A percentile compares a stretch with the other conserved stretches of the same genome.
These are phyloP conservation scores for Lamellibrachia luymesi DNA, from an alignment of 1,140 invertebrate species.

Conservation along the genomic window DNA sequence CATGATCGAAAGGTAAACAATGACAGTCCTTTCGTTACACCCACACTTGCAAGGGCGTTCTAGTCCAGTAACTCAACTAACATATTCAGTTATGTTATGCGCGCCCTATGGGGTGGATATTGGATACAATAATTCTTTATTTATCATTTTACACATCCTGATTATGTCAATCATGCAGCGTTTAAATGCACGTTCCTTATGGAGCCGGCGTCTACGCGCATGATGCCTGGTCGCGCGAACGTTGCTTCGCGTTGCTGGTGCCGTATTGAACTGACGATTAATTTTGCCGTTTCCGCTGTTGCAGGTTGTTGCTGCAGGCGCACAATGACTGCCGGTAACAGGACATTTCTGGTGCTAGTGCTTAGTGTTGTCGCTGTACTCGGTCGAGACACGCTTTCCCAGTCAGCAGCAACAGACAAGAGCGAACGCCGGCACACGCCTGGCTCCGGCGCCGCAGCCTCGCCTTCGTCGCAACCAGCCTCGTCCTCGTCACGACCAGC, in stretches of 20 bases:
- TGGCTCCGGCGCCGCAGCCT: not conserved
- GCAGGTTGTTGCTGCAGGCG: not conserved
- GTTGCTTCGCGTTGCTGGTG: not conserved
- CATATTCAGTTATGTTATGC: not conserved
- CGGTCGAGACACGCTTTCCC: conserved; percentile 2
- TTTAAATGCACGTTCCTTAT: not conserved
- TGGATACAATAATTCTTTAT: not conserved
- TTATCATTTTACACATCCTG: not conserved
- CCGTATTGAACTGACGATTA: not conserved
- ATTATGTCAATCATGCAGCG: not conserved
- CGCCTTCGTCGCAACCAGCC: not conserved
- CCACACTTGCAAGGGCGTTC: not conserved
- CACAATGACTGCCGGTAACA: conserved; percentile 3
- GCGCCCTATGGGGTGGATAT: not conserved
- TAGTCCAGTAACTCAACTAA: not conserved
- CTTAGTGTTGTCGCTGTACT: not conserved
- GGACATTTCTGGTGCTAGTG: not conserved
- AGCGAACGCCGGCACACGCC: not conserved
- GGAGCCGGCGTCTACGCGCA: not conserved
- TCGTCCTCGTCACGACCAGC: not conserved
- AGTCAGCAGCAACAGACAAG: not conserved
- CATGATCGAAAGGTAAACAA: too few relatives aligned
- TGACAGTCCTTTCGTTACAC: too few relatives aligned
- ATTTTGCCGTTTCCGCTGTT: not conserved
- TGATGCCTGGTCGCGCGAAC: too few relatives aligned